These are phyloP conservation scores for Hyposoter dolosus DNA, from an alignment of 2,888 invertebrate genomes.

Conservation along the genomic window DNA sequence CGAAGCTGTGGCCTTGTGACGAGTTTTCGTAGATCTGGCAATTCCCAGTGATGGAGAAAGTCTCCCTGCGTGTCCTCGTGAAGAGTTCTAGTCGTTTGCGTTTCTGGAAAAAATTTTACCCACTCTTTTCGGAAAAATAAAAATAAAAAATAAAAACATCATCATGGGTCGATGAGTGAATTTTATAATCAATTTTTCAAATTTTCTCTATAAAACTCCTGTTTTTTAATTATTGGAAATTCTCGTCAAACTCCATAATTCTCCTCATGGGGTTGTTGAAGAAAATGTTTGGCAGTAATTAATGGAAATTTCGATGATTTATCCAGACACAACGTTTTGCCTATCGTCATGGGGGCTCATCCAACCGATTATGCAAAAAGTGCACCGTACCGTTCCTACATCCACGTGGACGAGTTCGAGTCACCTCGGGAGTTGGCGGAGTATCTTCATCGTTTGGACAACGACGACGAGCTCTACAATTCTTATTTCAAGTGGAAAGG, in stretches of 20 bases:
- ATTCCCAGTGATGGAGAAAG: no score
- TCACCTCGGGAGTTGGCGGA: conserved; percentile 94
- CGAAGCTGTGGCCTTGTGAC: no score
- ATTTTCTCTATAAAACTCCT: no score
- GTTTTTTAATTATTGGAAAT: no score
- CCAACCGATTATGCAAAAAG: conserved; percentile 95
- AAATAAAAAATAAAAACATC: no score
- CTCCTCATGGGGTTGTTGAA: no score
- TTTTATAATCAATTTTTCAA: neutral
- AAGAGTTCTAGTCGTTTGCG: no score
- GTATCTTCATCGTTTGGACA: conserved; percentile 93
- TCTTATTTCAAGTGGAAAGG: conserved; percentile 98
- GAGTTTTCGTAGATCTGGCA: no score
- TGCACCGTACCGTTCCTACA: conserved; percentile 96
- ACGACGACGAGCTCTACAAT: conserved; percentile 96
- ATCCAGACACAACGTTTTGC: conserved; percentile 92
- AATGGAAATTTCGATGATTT: neutral
- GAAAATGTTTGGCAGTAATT: neutral
- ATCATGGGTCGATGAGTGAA: conserved; percentile 85
- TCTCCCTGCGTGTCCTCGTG: no score
- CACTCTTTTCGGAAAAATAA: no score
- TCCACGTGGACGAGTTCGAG: conserved; percentile 98
- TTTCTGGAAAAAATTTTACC: no score
- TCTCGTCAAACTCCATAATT: no score
- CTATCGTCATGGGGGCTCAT: conserved; percentile 98